phyloP scores from a whole-genome alignment of 2,797 vertebrate species.

The Poecilia velifera region DNA sequence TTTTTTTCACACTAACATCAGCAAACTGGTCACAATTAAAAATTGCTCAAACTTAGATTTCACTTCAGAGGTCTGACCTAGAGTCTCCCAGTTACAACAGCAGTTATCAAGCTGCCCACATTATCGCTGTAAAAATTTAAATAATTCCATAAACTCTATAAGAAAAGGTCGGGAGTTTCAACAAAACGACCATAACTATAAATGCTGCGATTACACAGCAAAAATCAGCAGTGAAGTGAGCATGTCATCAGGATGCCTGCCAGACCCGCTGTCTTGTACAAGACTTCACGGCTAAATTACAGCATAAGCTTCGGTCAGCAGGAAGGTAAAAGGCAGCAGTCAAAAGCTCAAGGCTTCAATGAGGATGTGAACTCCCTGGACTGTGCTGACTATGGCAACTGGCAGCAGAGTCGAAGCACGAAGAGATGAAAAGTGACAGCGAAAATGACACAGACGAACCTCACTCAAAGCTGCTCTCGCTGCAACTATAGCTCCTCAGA shows the following conservation, averaged over 20 bases:
- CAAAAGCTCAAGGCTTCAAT: constrained; percentile 56
- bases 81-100: neutral
- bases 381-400: constrained; percentile 39
- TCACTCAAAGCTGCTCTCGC: constrained; percentile 39
- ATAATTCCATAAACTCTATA: constrained; percentile 27
- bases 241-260: constrained; percentile 42
- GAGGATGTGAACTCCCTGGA: constrained; percentile 45
- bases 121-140: neutral
- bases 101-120: neutral
- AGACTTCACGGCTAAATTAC: constrained; percentile 55
- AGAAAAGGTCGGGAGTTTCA: constrained; percentile 16
- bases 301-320: constrained; percentile 52
- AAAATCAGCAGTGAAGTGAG: constrained; percentile 35
- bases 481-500: constrained; percentile 35
- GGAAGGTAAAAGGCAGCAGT: constrained; percentile 41
- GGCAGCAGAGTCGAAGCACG: constrained; percentile 28
- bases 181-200: constrained; percentile 31
- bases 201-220: constrained; percentile 53
- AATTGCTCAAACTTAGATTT: neutral
- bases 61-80: neutral
- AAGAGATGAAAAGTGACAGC: constrained; percentile 44
- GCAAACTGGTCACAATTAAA: neutral
- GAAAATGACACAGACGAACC: constrained; percentile 50
- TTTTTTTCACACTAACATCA: neutral
- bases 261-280: constrained; percentile 35